These are phyloP conservation scores for Rhabdophis nuchalis DNA, from an alignment of 2,797 vertebrate species.

Conservation along the genomic window DNA sequence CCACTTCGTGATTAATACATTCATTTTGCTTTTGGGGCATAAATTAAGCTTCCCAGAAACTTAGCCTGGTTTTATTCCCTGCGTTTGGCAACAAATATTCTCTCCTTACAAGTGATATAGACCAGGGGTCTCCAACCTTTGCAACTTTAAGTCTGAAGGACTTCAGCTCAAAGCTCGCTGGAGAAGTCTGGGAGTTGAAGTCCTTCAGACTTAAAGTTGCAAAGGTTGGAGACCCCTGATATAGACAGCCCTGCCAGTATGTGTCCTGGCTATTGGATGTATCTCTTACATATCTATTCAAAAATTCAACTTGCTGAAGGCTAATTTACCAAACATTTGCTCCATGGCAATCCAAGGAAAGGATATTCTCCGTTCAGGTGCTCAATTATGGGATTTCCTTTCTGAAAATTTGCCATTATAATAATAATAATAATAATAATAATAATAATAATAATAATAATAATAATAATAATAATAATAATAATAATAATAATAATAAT, in stretches of 20 bases:
- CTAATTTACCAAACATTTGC: background rate
- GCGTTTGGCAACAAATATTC: background rate
- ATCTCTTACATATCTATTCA: background rate
- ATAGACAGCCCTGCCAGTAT: background rate
- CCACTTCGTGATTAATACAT: background rate
- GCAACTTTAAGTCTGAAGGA: too few relatives aligned
- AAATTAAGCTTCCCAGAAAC: background rate
- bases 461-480: too few relatives aligned
- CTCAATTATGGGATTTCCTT: background rate
- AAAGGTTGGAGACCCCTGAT: too few relatives aligned
- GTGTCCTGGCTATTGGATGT: background rate
- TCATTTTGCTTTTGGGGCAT: background rate
- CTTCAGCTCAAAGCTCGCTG: too few relatives aligned
- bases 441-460: too few relatives aligned
- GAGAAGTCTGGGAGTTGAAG: too few relatives aligned
- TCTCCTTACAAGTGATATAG: background rate
- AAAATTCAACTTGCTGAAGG: background rate
- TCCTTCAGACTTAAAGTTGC: too few relatives aligned
- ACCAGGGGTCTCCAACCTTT: too few relatives aligned
- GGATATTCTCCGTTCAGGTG: background rate
- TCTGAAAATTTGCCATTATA: background rate
- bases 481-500: too few relatives aligned
- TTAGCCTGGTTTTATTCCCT: background rate
- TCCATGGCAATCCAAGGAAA: background rate
- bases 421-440: too few relatives aligned